Conservation (phyloP, 2,113 vertebrate genomes). For the Cathartes aura region DNA sequence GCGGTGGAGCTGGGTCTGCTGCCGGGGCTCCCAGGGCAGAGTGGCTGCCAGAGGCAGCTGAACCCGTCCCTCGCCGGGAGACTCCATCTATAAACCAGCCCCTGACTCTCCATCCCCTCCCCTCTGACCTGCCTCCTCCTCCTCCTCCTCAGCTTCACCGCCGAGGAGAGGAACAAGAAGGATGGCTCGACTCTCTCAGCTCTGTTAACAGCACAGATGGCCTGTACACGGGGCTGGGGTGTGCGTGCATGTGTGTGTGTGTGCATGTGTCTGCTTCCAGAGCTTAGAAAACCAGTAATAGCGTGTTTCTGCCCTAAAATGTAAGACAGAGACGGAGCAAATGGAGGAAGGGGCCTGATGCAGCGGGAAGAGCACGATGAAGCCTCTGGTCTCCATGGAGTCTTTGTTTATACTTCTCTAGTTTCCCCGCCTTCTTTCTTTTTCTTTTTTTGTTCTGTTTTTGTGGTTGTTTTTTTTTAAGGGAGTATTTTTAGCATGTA, state of each 20-base stretch:
- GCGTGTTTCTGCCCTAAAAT: background rate
- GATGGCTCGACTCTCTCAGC: background rate
- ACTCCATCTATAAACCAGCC: fast-evolving
- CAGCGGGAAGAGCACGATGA: background rate
- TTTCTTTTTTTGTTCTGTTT: background rate
- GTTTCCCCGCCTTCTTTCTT: background rate
- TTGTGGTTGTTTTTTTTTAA: background rate
- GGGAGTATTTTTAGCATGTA: background rate
- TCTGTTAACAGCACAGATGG: fast-evolving
- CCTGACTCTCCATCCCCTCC: background rate
- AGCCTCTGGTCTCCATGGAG: conserved; percentile 10
- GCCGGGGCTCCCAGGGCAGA: background rate
- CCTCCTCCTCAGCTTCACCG: background rate
- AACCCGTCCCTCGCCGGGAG: fast-evolving
- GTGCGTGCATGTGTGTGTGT: background rate
- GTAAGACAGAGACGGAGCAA: background rate
- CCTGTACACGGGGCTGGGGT: fast-evolving
- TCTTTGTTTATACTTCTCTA: conserved; percentile 2
- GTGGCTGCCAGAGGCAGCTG: background rate
- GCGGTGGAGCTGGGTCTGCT: background rate
- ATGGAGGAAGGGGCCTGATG: background rate
- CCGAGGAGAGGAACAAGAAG: background rate
- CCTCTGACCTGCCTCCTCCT: background rate
- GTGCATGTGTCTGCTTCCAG: background rate
- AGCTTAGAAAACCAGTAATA: background rate